Evolutionary conservation across 2,113 vertebrate genomes (phyloP), one percentile per base, ranked within the genome.

Genomic region (Damaliscus lunatus): DNA sequence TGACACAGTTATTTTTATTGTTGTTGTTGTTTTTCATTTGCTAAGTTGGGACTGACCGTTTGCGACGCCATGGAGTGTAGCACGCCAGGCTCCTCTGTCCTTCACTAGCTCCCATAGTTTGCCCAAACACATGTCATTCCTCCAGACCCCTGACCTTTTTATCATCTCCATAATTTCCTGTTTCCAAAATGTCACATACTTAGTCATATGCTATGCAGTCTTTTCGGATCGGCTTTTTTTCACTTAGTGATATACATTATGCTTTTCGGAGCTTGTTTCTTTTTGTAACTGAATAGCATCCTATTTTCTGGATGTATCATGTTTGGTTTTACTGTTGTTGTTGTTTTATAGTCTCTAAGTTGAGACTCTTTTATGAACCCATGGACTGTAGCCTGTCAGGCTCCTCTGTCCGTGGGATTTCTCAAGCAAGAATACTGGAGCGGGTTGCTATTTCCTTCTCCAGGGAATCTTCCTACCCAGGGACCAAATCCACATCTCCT

Each of bases 121-220:
- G 67, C 67, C 40, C 67, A 71, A 40, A 71, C 67, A 71, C 23
- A 31, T 43, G 12, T 77, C 7, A 13, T 48, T 33, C 7, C 25
- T 83, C 12, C 60, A 90, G 48, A 59, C 40, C 27, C 11, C 4
- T 90, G n/a, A 90, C 14, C 31, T 77, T 59, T 84, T 60, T 33
- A 43, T 6, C 33, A 12, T 50, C n/a, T 95, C 53, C 48, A 60
- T 60, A 85, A 62, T 33, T 52, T 85, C 29, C 7, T 46, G n/a
- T 59, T 94, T 90, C 12, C 33, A 85, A 90, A 95, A 85, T 90
- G 80, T 74, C 52, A 77, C 13, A 60, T 17, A 43, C 84, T 85
- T 90, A 21, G 50, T 62, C 46, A 43, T 77, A 74, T 3, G 59
- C 7, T 43, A 40, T 84, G n/a, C 43, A 29, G 23, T 64, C 6